phyloP scores from a whole-genome alignment of 2,797 vertebrate genomes.

The Uromys caudimaculatus region DNA sequence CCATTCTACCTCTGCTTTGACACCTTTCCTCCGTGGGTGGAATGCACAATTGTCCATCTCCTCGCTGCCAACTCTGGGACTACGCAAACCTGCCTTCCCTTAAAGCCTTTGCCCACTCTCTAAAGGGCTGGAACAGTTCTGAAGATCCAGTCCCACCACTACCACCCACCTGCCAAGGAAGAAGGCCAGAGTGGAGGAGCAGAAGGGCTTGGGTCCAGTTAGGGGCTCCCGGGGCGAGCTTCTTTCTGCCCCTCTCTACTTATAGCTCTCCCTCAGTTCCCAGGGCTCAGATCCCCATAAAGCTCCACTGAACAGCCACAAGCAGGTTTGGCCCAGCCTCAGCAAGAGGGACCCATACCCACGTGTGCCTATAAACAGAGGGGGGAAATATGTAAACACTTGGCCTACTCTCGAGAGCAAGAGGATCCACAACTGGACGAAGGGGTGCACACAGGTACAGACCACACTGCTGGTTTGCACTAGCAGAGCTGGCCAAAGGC shows the following conservation, averaged over 20 bases:
- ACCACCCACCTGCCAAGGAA: background rate
- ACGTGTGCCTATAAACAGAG: conserved; percentile 43
- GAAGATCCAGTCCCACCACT: background rate
- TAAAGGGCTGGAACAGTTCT: background rate
- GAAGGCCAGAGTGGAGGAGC: background rate
- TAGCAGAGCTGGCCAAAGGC: background rate
- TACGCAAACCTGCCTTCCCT: background rate
- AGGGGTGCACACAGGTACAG: conserved; percentile 28
- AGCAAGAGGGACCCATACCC: background rate
- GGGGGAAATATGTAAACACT: conserved; percentile 17
- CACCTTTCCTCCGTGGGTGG: background rate
- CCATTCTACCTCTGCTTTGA: no score
- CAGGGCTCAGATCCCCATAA: background rate
- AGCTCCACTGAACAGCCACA: background rate
- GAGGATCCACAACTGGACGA: conserved; percentile 19
- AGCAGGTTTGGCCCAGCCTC: background rate
- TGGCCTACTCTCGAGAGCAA: background rate
- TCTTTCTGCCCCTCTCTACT: background rate
- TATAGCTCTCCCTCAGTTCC: background rate
- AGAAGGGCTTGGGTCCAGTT: background rate
- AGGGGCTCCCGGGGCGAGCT: background rate
- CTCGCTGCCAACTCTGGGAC: background rate
- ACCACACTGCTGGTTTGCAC: background rate
- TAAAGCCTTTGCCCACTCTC: background rate
- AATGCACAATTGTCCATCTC: background rate